Evolutionary conservation across 2,888 invertebrate species (phyloP).

Genomic region (Dorcus parallelipipedus): DNA sequence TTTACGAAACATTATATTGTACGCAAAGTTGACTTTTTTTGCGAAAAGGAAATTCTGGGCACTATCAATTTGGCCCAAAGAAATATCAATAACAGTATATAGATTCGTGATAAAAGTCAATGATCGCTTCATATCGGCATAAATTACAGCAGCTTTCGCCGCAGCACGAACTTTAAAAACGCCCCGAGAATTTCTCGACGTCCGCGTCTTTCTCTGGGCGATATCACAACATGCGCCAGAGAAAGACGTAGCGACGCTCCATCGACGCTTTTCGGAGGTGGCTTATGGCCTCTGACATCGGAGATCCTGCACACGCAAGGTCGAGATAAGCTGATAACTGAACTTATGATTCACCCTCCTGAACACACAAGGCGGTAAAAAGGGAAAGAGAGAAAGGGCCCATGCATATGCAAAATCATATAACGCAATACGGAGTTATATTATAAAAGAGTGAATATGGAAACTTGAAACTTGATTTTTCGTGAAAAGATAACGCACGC

Average conservation of each 20-base stretch:
- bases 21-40: too few relatives aligned
- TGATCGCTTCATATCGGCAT: constrained; percentile 23
- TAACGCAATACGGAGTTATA: too few relatives aligned
- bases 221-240: too few relatives aligned
- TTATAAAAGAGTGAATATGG: too few relatives aligned
- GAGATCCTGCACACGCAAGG: constrained; percentile 35
- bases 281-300: constrained; percentile 30
- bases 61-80: constrained; percentile 8
- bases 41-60: too few relatives aligned
- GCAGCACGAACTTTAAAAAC: constrained; percentile 2
- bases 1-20: too few relatives aligned
- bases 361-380: too few relatives aligned
- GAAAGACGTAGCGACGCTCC: too few relatives aligned
- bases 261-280: constrained; percentile 22
- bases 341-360: constrained; percentile 32
- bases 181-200: background rate
- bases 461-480: too few relatives aligned
- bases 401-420: too few relatives aligned
- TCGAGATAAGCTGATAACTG: constrained; percentile 36
- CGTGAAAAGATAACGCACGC: too few relatives aligned
- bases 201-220: background rate
- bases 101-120: constrained; percentile 26
- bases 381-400: too few relatives aligned
- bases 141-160: constrained; percentile 15
- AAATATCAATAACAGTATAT: constrained; percentile 4